phyloP scores from a whole-genome alignment of 2,797 vertebrate genomes.

The Gadopsis marmoratus region DNA sequence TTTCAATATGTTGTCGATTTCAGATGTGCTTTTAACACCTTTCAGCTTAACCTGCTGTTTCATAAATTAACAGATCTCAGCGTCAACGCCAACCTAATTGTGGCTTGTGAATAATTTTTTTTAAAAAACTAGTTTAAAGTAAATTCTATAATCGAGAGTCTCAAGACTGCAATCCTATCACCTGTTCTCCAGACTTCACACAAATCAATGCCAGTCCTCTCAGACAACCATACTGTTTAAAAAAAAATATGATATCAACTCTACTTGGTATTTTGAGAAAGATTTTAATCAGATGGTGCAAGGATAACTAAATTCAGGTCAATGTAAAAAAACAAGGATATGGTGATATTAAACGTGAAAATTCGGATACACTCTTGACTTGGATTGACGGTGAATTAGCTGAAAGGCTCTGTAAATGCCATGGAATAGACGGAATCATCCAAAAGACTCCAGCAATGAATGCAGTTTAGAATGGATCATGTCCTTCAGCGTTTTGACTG shows the following conservation, averaged over 20 bases:
- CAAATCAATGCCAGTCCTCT: background rate
- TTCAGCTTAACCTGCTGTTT: background rate
- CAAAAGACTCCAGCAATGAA: background rate
- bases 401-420: background rate
- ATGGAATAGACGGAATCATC: background rate
- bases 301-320: background rate
- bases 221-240: background rate
- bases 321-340: background rate
- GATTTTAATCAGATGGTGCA: background rate
- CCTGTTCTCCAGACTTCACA: background rate
- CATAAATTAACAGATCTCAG: background rate
- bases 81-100: background rate
- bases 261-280: background rate
- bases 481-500: conserved; percentile 7
- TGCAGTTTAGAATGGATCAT: background rate
- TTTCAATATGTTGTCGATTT: background rate
- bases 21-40: background rate
- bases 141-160: background rate
- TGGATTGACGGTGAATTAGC: background rate
- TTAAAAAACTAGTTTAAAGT: background rate
- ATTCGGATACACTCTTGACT: no score
- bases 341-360: no score
- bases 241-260: background rate
- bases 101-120: background rate
- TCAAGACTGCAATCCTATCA: background rate